Percentiles rank a stretch among this genome's conserved stretches.
Conservation (phyloP, 2,888 invertebrate genomes). For the Camptogramma bilineatum region DNA sequence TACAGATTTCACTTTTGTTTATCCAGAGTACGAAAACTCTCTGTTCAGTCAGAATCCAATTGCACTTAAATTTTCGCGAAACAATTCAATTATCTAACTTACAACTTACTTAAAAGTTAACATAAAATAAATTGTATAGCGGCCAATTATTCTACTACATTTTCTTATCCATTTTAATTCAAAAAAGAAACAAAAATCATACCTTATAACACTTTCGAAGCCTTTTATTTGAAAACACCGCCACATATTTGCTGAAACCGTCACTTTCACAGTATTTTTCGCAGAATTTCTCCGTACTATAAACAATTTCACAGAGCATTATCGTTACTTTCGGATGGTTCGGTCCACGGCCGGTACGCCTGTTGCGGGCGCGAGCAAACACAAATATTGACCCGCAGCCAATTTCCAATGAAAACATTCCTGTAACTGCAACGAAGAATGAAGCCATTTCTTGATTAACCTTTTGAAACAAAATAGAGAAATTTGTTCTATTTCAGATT, state of each 20-base stretch:
- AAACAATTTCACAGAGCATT: neutral
- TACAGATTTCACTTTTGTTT: too few species aligned
- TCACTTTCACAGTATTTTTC: neutral
- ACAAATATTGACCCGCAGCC: constrained; percentile 13
- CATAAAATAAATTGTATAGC: too few species aligned
- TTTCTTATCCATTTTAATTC: too few species aligned
- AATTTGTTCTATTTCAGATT: constrained; percentile 9
- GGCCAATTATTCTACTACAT: too few species aligned
- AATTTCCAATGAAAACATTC: constrained; percentile 19
- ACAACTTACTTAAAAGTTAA: too few species aligned
- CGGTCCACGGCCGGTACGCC: neutral
- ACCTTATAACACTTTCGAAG: too few species aligned
- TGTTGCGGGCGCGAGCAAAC: constrained; percentile 7
- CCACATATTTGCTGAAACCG: neutral
- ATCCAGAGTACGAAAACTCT: too few species aligned
- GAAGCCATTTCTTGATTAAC: constrained; percentile 24
- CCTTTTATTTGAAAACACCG: too few species aligned
- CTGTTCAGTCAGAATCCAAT: too few species aligned
- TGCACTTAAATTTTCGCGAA: too few species aligned
- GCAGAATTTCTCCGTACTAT: neutral
- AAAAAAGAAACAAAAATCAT: too few species aligned
- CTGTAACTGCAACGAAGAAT: constrained; percentile 12
- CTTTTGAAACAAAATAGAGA: constrained; percentile 18
- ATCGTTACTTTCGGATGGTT: neutral
- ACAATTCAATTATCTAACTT: too few species aligned